Conservation (phyloP, 1,140 invertebrate genomes). For the Dendrolimus punctatus region DNA sequence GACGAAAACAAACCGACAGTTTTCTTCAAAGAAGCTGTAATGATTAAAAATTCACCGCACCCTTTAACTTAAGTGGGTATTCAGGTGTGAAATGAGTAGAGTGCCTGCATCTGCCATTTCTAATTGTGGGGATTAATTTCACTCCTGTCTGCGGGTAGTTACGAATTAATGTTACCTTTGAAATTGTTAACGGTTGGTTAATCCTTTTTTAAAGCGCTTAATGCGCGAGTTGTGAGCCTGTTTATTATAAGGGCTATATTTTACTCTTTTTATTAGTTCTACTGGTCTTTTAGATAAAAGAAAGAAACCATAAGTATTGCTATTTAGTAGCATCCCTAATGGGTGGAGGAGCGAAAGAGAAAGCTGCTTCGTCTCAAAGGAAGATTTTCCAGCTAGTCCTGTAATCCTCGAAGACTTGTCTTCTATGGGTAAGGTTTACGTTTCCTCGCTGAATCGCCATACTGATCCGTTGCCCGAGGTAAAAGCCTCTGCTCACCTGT, state of each 20-base stretch:
- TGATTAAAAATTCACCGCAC: constrained; percentile 55
- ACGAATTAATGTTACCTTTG: constrained; percentile 40
- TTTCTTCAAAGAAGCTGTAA: constrained; percentile 13
- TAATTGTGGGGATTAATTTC: constrained; percentile 52
- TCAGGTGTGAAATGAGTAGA: constrained; percentile 58
- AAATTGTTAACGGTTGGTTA: constrained; percentile 16
- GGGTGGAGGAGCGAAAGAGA: no score
- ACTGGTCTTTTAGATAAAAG: no score
- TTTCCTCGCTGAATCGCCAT: no score
- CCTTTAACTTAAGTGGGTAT: constrained; percentile 36
- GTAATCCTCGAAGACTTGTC: no score
- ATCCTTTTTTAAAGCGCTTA: constrained; percentile 2
- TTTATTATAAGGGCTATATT: neutral
- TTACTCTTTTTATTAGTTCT: neutral
- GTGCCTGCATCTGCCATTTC: constrained; percentile 46
- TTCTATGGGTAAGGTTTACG: no score
- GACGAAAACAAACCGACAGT: no score
- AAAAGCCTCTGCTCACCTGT: no score
- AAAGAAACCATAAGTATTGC: no score
- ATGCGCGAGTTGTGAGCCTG: neutral
- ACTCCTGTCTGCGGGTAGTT: constrained; percentile 23
- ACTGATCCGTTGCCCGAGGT: no score
- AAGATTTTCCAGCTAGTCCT: no score
- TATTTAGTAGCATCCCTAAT: no score
- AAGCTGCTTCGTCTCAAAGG: no score